Percentiles rank a stretch among this genome's conserved stretches.
Evolutionary conservation across 2,888 invertebrate species (phyloP).

Genomic region (Drosophila antonietae): DNA sequence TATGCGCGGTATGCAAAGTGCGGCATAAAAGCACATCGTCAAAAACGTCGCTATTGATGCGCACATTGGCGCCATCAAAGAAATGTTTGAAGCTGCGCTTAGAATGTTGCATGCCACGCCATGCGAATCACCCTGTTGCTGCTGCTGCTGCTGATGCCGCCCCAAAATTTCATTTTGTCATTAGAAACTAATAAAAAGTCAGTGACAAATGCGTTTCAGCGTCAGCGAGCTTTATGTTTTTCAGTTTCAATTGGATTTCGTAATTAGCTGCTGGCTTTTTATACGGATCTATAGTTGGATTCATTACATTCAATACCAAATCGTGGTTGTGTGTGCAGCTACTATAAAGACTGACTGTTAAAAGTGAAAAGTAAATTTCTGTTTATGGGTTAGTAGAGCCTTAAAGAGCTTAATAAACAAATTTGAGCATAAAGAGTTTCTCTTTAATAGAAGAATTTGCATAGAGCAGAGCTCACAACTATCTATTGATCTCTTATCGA

Average conservation of each 20-base stretch:
- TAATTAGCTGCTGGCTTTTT: slow-evolving; percentile 23
- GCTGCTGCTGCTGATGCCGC: slow-evolving; percentile 22
- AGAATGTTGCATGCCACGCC: slow-evolving; percentile 66
- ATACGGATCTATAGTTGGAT: not conserved
- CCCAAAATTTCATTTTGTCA: slow-evolving; percentile 68
- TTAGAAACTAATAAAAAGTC: slow-evolving; percentile 72
- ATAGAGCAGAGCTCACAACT: no score
- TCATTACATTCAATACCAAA: not conserved
- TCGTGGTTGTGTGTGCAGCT: not conserved
- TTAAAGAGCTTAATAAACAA: not conserved
- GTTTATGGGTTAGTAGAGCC: not conserved
- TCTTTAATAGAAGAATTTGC: no score
- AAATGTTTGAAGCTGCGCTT: slow-evolving; percentile 59
- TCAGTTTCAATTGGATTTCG: slow-evolving; percentile 11
- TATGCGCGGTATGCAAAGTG: slow-evolving; percentile 75
- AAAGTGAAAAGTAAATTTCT: not conserved
- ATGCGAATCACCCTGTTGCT: slow-evolving; percentile 20
- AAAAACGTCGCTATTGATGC: slow-evolving; percentile 56
- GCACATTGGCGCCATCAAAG: slow-evolving; percentile 64
- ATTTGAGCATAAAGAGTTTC: no score
- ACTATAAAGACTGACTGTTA: not conserved
- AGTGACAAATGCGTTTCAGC: slow-evolving; percentile 9
- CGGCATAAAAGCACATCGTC: slow-evolving; percentile 78
- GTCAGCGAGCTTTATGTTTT: not conserved
- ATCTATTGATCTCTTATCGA: no score